Conservation (phyloP, 2,888 invertebrate genomes). For the Cataglyphis rosenhaueri region DNA sequence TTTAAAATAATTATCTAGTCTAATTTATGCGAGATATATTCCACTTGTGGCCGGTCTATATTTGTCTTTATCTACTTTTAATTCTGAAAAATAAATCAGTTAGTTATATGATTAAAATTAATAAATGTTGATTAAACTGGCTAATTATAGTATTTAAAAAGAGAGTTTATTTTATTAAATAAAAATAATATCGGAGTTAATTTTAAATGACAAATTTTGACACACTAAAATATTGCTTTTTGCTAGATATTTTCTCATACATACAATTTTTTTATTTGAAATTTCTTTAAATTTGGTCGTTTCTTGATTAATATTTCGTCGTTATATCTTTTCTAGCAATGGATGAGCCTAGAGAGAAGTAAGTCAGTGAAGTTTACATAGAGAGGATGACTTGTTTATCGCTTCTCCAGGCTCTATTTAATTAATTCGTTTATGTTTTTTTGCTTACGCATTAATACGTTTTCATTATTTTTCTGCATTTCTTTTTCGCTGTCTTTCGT, state of each 20-base stretch:
- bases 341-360: constrained; percentile 98
- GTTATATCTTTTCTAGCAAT: constrained; percentile 91
- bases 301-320: constrained; percentile 35
- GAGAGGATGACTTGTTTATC: constrained; percentile 60
- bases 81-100: neutral
- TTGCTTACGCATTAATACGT: constrained; percentile 31
- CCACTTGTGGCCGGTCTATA: neutral
- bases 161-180: neutral
- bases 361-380: constrained; percentile 86
- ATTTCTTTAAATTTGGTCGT: constrained; percentile 37
- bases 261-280: constrained; percentile 13
- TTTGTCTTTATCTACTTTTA: constrained; percentile 1
- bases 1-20: neutral
- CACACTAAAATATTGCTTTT: neutral
- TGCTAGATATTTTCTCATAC: neutral
- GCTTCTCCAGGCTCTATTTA: constrained; percentile 77
- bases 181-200: neutral
- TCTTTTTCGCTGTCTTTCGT: constrained; percentile 55
- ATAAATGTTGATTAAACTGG: neutral
- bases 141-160: neutral
- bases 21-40: neutral
- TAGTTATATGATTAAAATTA: neutral
- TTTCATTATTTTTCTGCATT: constrained; percentile 54
- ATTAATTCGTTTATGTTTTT: constrained; percentile 44
- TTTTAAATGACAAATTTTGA: neutral